Conservation (phyloP, 2,888 invertebrate species). For the Phengaris arion region DNA sequence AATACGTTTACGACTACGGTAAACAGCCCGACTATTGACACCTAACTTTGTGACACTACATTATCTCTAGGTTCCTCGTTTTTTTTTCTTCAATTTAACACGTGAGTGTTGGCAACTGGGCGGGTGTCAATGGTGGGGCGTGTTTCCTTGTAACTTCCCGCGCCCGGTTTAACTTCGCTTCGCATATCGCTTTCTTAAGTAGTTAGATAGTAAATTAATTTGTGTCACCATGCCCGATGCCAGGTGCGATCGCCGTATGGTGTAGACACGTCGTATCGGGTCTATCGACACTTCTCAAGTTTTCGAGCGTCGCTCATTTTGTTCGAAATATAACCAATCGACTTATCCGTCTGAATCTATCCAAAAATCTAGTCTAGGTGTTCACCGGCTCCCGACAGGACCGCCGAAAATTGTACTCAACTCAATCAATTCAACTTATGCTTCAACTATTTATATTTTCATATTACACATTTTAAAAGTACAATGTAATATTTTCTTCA, state of each 20-base stretch:
- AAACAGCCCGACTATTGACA: background rate
- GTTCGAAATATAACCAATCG: conserved; percentile 27
- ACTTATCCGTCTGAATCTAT: background rate
- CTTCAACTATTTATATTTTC: background rate
- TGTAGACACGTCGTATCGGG: background rate
- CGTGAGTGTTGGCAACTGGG: background rate
- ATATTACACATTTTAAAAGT: background rate
- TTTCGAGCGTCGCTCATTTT: conserved; percentile 20
- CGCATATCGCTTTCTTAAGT: conserved; percentile 57
- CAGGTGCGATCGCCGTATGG: background rate
- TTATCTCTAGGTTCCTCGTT: conserved; percentile 9
- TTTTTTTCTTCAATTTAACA: background rate
- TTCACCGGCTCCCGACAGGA: background rate
- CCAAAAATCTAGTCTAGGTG: conserved; percentile 18
- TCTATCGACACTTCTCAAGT: background rate
- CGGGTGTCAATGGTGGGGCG: background rate
- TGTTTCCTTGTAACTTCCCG: conserved; percentile 25
- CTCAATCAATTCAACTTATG: background rate
- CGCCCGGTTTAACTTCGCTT: conserved; percentile 45
- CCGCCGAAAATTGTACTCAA: background rate
- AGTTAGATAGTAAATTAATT: conserved; percentile 67
- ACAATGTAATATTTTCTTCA: no score
- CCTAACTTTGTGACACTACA: background rate
- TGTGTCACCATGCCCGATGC: conserved; percentile 29
- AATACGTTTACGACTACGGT: conserved; percentile 24